Percentiles rank a stretch among this genome's conserved stretches.
phyloP scores from a whole-genome alignment of 2,888 invertebrate genomes.

The Papilio protenor region DNA sequence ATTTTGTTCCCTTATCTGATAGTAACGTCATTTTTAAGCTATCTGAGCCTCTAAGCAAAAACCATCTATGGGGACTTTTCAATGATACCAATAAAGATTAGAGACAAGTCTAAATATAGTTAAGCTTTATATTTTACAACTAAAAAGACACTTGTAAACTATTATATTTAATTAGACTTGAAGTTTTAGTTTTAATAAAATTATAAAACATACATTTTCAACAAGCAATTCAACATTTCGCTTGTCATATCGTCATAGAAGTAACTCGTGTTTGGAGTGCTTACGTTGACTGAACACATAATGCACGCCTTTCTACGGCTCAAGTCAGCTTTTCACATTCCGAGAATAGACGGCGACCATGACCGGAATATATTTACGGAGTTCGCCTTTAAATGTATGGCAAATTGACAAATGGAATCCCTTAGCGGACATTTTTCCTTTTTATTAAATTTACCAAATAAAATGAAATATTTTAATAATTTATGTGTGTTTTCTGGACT shows the following conservation, averaged over 20 bases:
- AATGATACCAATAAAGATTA: too few species aligned
- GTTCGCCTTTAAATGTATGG: neutral
- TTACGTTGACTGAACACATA: conserved; percentile 24
- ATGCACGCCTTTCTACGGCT: conserved; percentile 20
- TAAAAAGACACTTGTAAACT: too few species aligned
- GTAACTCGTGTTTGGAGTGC: conserved; percentile 21
- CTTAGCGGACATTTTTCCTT: conserved; percentile 6
- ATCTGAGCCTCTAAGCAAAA: too few species aligned
- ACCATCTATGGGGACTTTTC: too few species aligned
- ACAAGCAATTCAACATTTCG: neutral
- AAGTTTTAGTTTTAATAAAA: neutral
- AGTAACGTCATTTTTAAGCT: too few species aligned
- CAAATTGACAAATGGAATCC: conserved; percentile 18
- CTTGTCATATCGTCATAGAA: neutral
- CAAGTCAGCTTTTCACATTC: conserved; percentile 23
- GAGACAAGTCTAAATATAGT: too few species aligned
- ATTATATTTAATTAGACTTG: too few species aligned
- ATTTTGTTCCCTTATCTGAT: too few species aligned
- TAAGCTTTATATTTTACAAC: too few species aligned
- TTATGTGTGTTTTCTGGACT: neutral
- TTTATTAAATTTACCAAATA: conserved; percentile 2
- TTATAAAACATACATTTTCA: neutral
- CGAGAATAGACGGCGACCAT: conserved; percentile 24
- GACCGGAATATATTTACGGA: conserved; percentile 10
- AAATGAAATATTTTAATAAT: neutral